phyloP scores from a whole-genome alignment of 2,888 invertebrate species.

The Hipparchia sbordonii region DNA sequence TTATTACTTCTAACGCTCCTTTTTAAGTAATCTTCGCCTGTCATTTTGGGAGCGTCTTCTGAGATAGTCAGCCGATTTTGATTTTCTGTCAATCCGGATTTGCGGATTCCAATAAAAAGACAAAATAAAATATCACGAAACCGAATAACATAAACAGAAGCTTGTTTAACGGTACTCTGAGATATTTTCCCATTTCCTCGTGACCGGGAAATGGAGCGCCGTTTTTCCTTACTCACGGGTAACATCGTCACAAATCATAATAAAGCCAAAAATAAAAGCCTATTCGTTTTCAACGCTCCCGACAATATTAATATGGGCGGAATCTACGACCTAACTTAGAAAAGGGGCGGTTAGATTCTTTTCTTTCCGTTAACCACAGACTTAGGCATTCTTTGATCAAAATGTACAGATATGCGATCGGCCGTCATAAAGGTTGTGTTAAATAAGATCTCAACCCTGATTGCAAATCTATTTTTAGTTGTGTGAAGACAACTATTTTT shows the following conservation, averaged over 20 bases:
- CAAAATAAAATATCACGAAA: background rate
- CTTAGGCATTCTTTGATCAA: no score
- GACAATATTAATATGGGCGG: background rate
- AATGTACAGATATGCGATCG: no score
- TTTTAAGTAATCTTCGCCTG: no score
- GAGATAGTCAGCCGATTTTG: no score
- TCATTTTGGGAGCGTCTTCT: no score
- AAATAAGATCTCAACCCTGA: no score
- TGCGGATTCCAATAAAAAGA: background rate
- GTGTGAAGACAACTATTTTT: no score
- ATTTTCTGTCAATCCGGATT: no score
- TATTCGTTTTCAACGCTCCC: slow-evolving; percentile 21
- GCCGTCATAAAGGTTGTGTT: no score
- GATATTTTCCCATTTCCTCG: slow-evolving; percentile 9
- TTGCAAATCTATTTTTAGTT: no score
- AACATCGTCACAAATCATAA: slow-evolving; percentile 37
- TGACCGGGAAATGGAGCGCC: slow-evolving; percentile 27
- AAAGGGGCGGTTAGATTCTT: background rate
- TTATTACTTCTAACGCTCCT: no score
- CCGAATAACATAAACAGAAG: background rate
- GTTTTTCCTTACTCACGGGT: slow-evolving; percentile 34
- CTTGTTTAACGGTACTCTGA: background rate
- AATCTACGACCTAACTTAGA: background rate
- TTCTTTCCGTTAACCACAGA: no score
- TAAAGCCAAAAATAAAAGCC: slow-evolving; percentile 36